Conservation (phyloP, 2,888 invertebrate species). For the Abrostola tripartita region DNA sequence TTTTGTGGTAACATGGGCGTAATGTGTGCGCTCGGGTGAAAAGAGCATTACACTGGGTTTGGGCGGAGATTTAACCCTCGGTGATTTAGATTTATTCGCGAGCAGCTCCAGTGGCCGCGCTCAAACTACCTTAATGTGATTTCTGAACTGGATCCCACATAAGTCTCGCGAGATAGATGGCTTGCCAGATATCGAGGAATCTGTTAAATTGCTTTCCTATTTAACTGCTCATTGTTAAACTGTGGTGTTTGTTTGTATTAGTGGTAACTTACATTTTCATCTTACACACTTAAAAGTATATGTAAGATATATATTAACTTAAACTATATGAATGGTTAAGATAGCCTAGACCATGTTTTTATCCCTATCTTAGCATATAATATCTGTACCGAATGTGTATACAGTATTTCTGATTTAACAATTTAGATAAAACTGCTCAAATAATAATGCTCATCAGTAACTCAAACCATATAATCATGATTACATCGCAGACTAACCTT, state of each 20-base stretch:
- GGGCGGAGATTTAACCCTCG: slow-evolving; percentile 59
- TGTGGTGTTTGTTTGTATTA: slow-evolving; percentile 23
- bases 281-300: no score
- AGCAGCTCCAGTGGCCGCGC: slow-evolving; percentile 69
- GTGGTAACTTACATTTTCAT: slow-evolving; percentile 17
- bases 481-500: not conserved
- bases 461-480: not conserved
- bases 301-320: no score
- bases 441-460: not conserved
- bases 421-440: no score
- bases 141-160: slow-evolving; percentile 69
- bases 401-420: no score
- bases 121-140: slow-evolving; percentile 78
- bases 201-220: slow-evolving; percentile 64
- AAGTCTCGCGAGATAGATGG: slow-evolving; percentile 68
- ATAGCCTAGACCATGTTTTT: no score
- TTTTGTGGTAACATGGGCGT: slow-evolving; percentile 37
- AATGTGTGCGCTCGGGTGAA: slow-evolving; percentile 53
- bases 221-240: slow-evolving; percentile 32
- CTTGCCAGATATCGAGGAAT: slow-evolving; percentile 63
- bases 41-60: slow-evolving; percentile 70
- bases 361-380: no score
- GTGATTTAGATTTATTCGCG: slow-evolving; percentile 80
- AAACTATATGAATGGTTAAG: no score
- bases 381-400: no score